phyloP scores from a whole-genome alignment of 2,113 vertebrate genomes.

The Phylloscopus trochiloides region DNA sequence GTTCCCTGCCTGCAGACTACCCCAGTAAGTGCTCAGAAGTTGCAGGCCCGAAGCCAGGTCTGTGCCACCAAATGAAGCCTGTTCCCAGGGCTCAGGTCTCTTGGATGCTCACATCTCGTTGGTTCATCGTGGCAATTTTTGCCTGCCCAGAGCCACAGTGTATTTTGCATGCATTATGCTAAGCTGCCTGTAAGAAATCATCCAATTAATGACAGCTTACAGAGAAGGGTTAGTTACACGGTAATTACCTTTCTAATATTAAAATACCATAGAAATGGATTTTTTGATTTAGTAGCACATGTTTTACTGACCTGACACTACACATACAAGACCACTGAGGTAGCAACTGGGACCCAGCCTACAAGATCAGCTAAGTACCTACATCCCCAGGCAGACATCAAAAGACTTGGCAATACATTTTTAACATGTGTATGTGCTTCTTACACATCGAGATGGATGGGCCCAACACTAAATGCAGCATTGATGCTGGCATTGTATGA shows the following conservation, averaged over 20 bases:
- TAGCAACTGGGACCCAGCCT: neutral
- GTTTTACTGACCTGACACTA: neutral
- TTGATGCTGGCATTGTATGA: neutral
- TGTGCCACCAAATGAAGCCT: neutral
- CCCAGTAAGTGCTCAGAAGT: accelerated
- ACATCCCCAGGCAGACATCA: neutral
- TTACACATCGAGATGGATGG: neutral
- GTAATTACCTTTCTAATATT: conserved; percentile 31
- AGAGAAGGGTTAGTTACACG: neutral
- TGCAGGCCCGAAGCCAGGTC: neutral
- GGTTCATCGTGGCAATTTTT: neutral
- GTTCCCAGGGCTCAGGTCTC: neutral
- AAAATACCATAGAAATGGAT: conserved; percentile 28
- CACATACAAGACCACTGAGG: neutral
- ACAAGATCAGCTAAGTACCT: neutral
- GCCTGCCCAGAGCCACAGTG: neutral
- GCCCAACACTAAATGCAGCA: neutral
- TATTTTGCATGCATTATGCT: conserved; percentile 42
- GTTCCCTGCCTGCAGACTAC: neutral
- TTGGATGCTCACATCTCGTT: neutral
- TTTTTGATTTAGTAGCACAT: neutral
- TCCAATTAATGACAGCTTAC: conserved; percentile 50
- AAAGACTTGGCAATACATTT: neutral
- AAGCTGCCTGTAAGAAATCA: conserved; percentile 50
- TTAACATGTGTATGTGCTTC: neutral